Percentiles rank a stretch among this genome's conserved stretches.
Conservation (phyloP, 2,888 invertebrate genomes). For the Protonemura montana region DNA sequence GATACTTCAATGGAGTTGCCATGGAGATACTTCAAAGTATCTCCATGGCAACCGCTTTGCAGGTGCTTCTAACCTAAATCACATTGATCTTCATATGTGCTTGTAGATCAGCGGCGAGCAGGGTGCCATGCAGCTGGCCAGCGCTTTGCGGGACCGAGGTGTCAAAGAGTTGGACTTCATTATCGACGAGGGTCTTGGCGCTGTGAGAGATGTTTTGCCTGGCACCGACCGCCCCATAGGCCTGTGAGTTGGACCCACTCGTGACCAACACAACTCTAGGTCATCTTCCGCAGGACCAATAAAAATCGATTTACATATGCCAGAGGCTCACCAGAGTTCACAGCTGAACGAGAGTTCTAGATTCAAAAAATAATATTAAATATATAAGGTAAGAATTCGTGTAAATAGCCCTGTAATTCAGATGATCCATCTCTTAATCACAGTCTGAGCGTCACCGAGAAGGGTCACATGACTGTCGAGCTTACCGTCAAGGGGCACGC, state of each 20-base stretch:
- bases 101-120: slow-evolving; percentile 54
- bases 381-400: too few relatives aligned
- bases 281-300: too few relatives aligned
- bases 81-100: too few relatives aligned
- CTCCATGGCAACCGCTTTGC: slow-evolving; percentile 13
- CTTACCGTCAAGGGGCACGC: slow-evolving; percentile 57
- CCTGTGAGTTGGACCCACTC: slow-evolving; percentile 40
- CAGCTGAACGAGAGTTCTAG: too few relatives aligned
- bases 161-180: slow-evolving; percentile 58
- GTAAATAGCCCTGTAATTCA: too few relatives aligned
- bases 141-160: slow-evolving; percentile 54
- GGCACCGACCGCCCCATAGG: slow-evolving; percentile 55
- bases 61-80: too few relatives aligned
- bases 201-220: slow-evolving; percentile 57
- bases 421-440: slow-evolving; percentile 17
- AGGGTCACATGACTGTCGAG: slow-evolving; percentile 58
- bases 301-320: too few relatives aligned
- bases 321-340: too few relatives aligned
- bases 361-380: too few relatives aligned
- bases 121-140: slow-evolving; percentile 57
- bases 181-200: slow-evolving; percentile 61
- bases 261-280: too few relatives aligned
- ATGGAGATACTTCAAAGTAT: background rate
- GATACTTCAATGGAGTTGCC: too few relatives aligned
- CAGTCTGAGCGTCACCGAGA: slow-evolving; percentile 61